Conservation (phyloP, 2,113 vertebrate genomes). For the Campylomormyrus numenius region DNA sequence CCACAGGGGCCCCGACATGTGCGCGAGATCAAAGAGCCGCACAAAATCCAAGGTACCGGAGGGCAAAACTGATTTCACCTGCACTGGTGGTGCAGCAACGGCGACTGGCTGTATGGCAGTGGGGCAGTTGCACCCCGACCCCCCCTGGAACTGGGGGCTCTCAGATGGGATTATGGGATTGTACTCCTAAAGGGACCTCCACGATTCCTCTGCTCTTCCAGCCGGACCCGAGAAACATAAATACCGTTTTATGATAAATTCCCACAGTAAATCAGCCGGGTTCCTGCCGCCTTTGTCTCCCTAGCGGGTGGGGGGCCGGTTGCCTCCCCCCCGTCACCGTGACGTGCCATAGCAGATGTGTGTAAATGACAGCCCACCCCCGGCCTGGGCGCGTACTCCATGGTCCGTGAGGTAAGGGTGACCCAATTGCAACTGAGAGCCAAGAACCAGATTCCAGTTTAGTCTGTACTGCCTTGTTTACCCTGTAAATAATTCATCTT, state of each 20-base stretch:
- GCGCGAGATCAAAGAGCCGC: slow-evolving; percentile 46
- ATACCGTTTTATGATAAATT: slow-evolving; percentile 50
- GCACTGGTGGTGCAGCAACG: slow-evolving; percentile 25
- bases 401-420: slow-evolving; percentile 51
- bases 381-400: slow-evolving; percentile 25
- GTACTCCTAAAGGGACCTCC: slow-evolving; percentile 45
- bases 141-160: slow-evolving; percentile 41
- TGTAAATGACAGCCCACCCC: neutral
- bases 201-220: slow-evolving; percentile 42
- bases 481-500: slow-evolving; percentile 60
- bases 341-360: neutral
- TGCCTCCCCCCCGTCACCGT: neutral
- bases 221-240: slow-evolving; percentile 42
- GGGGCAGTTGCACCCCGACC: slow-evolving; percentile 35
- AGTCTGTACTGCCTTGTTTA: slow-evolving; percentile 59
- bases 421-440: slow-evolving; percentile 41
- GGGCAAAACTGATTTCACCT: slow-evolving; percentile 21
- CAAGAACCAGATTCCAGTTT: slow-evolving; percentile 47
- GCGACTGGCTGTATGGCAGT: neutral
- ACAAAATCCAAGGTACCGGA: slow-evolving; percentile 33
- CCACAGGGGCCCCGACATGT: slow-evolving; percentile 25
- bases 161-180: slow-evolving; percentile 53
- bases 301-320: slow-evolving; percentile 34
- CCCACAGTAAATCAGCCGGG: slow-evolving; percentile 41
- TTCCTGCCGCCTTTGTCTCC: slow-evolving; percentile 47